Evolutionary conservation across 2,888 invertebrate genomes (phyloP).

Genomic region (Hipparchia sbordonii): DNA sequence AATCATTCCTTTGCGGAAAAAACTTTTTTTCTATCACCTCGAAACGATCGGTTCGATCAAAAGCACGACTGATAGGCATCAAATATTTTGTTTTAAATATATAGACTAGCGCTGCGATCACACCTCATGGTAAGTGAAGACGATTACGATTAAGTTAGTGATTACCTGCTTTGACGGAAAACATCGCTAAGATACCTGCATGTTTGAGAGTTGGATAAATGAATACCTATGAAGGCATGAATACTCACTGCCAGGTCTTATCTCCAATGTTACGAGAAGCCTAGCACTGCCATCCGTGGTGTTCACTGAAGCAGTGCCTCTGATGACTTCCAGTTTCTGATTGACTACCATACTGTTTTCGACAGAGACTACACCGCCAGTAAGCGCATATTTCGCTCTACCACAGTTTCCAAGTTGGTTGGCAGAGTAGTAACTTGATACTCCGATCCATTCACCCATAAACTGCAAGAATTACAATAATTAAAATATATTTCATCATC

Average conservation of each 20-base stretch:
- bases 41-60: too few relatives aligned
- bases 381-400: conserved; percentile 57
- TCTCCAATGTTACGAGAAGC: conserved; percentile 59
- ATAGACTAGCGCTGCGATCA: too few relatives aligned
- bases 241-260: conserved; percentile 50
- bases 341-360: conserved; percentile 67
- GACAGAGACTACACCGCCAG: conserved; percentile 51
- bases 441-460: conserved; percentile 65
- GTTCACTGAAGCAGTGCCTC: conserved; percentile 58
- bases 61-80: too few relatives aligned
- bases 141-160: too few relatives aligned
- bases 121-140: too few relatives aligned
- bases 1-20: too few relatives aligned
- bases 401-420: conserved; percentile 56
- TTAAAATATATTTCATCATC: not conserved
- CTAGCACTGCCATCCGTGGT: conserved; percentile 56
- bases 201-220: too few relatives aligned
- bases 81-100: too few relatives aligned
- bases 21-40: too few relatives aligned
- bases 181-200: too few relatives aligned
- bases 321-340: conserved; percentile 52
- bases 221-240: too few relatives aligned
- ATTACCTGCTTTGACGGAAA: too few relatives aligned
- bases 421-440: conserved; percentile 60
- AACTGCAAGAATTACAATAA: conserved; percentile 51